Conservation (phyloP, 2,888 invertebrate species). For the Aphidius colemani region DNA sequence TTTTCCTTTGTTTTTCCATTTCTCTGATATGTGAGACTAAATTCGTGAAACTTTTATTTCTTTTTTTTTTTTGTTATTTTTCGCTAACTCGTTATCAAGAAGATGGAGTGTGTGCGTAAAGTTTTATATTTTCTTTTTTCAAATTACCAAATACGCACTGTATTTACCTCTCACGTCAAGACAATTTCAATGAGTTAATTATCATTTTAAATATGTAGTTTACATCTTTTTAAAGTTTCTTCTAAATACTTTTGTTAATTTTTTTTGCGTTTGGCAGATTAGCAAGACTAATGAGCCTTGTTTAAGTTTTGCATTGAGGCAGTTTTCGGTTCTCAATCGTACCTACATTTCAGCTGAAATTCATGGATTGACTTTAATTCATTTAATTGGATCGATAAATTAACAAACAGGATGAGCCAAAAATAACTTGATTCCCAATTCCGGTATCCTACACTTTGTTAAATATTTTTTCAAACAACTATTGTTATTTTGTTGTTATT, state of each 20-base stretch:
- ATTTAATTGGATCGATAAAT: not conserved
- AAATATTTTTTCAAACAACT: no score
- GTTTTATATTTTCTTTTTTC: slow-evolving; percentile 3
- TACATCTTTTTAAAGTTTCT: not conserved
- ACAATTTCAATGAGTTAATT: slow-evolving; percentile 1
- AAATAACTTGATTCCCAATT: no score
- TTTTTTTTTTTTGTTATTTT: slow-evolving; percentile 39
- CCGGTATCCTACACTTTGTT: no score
- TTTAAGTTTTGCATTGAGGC: slow-evolving; percentile 45
- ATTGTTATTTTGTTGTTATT: no score
- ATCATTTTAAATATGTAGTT: not conserved
- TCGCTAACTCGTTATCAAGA: slow-evolving; percentile 23
- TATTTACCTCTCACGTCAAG: not conserved
- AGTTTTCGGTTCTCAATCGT: slow-evolving; percentile 41
- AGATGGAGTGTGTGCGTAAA: not conserved
- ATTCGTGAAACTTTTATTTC: slow-evolving; percentile 28
- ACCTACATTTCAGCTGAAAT: not conserved
- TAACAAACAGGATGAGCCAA: not conserved
- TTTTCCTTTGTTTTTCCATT: slow-evolving; percentile 1
- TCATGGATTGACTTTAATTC: no score
- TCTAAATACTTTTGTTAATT: slow-evolving; percentile 6
- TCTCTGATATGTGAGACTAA: slow-evolving; percentile 54
- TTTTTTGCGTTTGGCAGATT: slow-evolving; percentile 44
- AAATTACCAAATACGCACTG: not conserved
- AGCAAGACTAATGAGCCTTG: slow-evolving; percentile 29